Evolutionary conservation across 2,888 invertebrate genomes (phyloP).

Genomic region (Nomada fucata): DNA sequence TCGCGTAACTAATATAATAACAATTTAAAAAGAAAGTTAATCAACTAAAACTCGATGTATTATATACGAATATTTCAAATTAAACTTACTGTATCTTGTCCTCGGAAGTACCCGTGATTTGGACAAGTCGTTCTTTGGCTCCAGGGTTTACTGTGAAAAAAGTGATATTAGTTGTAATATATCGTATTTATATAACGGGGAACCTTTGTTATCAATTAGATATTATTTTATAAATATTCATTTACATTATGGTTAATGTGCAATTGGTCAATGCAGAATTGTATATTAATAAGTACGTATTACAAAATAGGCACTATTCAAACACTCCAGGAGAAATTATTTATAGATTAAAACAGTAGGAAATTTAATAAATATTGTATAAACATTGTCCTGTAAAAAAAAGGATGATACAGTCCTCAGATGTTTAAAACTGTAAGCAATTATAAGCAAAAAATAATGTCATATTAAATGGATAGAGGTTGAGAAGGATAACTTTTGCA

Average conservation of each 20-base stretch:
- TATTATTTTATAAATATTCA: conserved; percentile 32
- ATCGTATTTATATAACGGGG: conserved; percentile 27
- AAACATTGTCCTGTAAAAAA: conserved; percentile 42
- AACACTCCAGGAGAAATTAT: conserved; percentile 43
- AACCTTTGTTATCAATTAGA: conserved; percentile 38
- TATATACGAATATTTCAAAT: not conserved
- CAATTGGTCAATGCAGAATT: conserved; percentile 34
- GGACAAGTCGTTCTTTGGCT: conserved; percentile 97
- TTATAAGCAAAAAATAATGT: conserved; percentile 42
- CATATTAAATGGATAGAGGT: conserved; percentile 24
- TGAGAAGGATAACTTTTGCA: not conserved
- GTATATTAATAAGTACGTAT: conserved; percentile 29
- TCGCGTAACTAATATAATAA: conserved; percentile 89
- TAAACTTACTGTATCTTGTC: conserved; percentile 94
- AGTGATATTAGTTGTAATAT: conserved; percentile 25
- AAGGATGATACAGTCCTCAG: conserved; percentile 23
- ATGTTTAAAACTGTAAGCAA: conserved; percentile 43
- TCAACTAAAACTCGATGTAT: not conserved
- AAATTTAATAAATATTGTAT: conserved; percentile 31
- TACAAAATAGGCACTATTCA: conserved; percentile 34
- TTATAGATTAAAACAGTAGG: conserved; percentile 47
- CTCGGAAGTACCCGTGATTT: conserved; percentile 97
- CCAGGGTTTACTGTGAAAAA: conserved; percentile 94
- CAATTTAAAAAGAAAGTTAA: conserved; percentile 8
- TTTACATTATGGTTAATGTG: conserved; percentile 55